phyloP scores from a whole-genome alignment of 2,888 invertebrate genomes.

The Elysia crispata region DNA sequence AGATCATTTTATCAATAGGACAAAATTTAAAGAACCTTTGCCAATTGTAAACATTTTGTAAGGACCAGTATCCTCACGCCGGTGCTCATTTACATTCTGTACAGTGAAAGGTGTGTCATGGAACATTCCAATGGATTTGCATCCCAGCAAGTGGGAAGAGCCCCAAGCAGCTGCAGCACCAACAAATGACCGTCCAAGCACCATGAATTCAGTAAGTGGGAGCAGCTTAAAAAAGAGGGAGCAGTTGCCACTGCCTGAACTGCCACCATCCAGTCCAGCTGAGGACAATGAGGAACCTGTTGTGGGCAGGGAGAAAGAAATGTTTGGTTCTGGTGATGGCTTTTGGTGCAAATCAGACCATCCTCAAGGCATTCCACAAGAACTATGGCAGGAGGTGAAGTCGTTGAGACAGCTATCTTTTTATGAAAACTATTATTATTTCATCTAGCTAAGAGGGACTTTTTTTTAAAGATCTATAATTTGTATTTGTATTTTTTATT shows the following conservation, averaged over 20 bases:
- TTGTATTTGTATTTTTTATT: not conserved
- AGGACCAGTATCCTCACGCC: not conserved
- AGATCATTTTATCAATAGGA: no score
- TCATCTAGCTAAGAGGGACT: no score
- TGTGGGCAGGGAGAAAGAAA: not conserved
- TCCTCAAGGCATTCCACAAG: constrained; percentile 38
- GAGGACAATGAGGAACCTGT: not conserved
- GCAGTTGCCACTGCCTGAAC: not conserved
- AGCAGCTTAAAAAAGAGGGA: not conserved
- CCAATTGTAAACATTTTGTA: no score
- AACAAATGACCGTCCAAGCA: not conserved
- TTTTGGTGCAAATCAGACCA: constrained; percentile 31
- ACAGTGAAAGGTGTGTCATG: constrained; percentile 40
- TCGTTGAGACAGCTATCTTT: no score
- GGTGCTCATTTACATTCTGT: not conserved
- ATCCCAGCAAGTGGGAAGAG: constrained; percentile 15
- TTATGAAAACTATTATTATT: no score
- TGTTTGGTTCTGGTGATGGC: not conserved
- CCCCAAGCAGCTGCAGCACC: not conserved
- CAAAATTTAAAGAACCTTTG: no score
- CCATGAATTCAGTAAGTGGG: not conserved
- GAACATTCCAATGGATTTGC: constrained; percentile 33
- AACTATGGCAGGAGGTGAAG: constrained; percentile 41
- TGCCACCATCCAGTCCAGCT: not conserved
- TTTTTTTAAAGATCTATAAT: not conserved